Base-by-base conservation (phyloP, 2,797 vertebrate species). In the Esox masquinongy region DNA sequence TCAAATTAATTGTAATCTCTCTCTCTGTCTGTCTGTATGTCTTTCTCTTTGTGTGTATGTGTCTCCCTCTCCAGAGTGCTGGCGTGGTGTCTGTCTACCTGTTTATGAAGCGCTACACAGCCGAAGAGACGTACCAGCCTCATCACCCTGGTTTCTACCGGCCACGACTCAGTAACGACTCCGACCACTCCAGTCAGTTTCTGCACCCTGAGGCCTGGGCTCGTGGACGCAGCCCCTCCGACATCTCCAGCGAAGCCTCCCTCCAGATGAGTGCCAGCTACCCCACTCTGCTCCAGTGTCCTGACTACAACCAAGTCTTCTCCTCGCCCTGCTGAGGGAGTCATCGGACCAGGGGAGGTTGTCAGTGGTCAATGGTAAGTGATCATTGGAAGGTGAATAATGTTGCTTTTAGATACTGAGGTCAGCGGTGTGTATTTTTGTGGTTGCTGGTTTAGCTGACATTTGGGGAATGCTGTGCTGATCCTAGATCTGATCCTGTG, bases 41-140 rank as follows among this genome's bases (percentile, higher is more conserved):
- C 17, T 56, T 17, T 26, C 31, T 34, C 16, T 34, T 31, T 26
- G 1, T 61, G 22, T 70, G 19, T 24, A 2, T n/a, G 6, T 5
- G 2, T 4, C 63, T 14, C n/a, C 22, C 4, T 15, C 67, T 74
- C 2, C 91, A 97, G 96, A 96, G 94, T 0, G 96, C 96, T 0
- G 96, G 96, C 0, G 96, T 97, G 84, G 96, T 97, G 95, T 97
- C 96, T 0, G 95, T 97, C 56, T 97, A 97, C 88, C 92, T 97
- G 76, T 97, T 97, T 90, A 97, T 96, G 96, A 97, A 97, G 79
- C 90, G 90, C 34, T 90, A 92, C 84, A 82, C 95, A 0, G 95
- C 95, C 0, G 95, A 96, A 88, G 95, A 96, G 79, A 85, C 94
- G 59, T 97, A 95, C 89, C 90, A 95, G 31, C 95, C 95, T 0